phyloP scores from a whole-genome alignment of 1,140 invertebrate species.

The Protaetia brevitarsis region DNA sequence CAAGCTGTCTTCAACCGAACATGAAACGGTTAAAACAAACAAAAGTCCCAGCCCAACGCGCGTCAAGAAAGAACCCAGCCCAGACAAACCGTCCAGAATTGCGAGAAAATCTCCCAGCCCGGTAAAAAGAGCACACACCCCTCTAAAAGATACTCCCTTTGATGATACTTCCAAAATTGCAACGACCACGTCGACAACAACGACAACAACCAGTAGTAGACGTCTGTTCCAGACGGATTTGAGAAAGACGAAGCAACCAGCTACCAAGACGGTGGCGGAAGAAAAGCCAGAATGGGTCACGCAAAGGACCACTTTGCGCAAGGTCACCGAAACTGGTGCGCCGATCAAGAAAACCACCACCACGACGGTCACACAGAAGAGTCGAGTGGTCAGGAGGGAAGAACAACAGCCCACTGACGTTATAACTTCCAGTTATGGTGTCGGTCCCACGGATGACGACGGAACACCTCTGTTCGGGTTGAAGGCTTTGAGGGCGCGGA shows the following conservation, averaged over 20 bases:
- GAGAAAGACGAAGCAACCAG: conserved; percentile 35
- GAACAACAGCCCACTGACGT: conserved; percentile 54
- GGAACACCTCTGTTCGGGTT: conserved; percentile 74
- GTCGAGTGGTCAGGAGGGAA: conserved; percentile 29
- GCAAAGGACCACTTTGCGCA: conserved; percentile 41
- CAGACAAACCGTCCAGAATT: too few species aligned
- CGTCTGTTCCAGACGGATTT: conserved; percentile 31
- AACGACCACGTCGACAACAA: background rate
- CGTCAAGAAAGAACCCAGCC: too few species aligned
- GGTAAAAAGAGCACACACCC: conserved; percentile 20
- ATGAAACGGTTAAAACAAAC: too few species aligned
- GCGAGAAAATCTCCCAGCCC: conserved; percentile 23
- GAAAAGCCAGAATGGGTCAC: conserved; percentile 44
- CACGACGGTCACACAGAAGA: conserved; percentile 32
- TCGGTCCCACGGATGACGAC: conserved; percentile 74
- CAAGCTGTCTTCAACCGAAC: too few species aligned
- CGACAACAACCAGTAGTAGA: background rate
- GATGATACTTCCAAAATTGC: too few species aligned
- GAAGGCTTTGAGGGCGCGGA: conserved; percentile 64
- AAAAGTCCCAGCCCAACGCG: too few species aligned
- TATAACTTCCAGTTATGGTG: conserved; percentile 77
- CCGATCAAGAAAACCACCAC: conserved; percentile 19
- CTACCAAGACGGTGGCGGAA: conserved; percentile 34
- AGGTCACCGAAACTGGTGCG: conserved; percentile 32
- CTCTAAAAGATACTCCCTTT: too few species aligned